A percentile compares a stretch with the other conserved stretches of the same genome.
Evolutionary conservation across 2,797 vertebrate genomes (phyloP).

Genomic region (Mus spretus): DNA sequence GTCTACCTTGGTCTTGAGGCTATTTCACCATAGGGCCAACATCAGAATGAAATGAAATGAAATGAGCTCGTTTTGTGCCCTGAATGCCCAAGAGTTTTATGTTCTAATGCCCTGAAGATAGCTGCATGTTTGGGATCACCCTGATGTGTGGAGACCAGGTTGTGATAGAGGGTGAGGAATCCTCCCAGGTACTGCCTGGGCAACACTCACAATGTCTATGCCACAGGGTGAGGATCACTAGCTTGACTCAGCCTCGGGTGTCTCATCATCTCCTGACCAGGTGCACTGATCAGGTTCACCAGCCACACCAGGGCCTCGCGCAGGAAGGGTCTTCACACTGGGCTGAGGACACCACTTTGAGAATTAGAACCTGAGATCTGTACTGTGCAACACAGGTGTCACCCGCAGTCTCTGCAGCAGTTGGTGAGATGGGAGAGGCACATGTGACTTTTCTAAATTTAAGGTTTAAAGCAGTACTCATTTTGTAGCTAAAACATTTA

Average conservation of each 20-base stretch:
- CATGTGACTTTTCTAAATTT: not conserved
- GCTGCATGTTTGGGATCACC: not conserved
- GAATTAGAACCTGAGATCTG: not conserved
- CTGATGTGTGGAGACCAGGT: not conserved
- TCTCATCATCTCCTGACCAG: no score
- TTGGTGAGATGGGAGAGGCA: not conserved
- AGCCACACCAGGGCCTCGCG: no score
- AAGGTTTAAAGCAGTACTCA: conserved; percentile 3
- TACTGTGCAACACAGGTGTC: fast-evolving
- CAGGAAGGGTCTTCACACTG: not conserved
- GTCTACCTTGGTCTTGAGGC: not conserved
- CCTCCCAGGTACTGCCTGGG: not conserved
- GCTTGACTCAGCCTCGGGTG: no score
- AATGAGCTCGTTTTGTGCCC: not conserved
- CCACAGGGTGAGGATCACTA: not conserved
- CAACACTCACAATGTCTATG: not conserved
- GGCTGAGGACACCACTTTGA: not conserved
- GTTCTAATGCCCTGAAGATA: not conserved
- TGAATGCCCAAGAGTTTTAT: not conserved
- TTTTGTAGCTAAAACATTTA: not conserved
- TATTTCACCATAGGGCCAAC: not conserved
- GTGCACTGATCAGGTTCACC: not conserved
- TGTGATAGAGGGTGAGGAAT: not conserved
- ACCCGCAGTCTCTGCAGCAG: not conserved
- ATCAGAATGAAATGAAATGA: not conserved